These are phyloP conservation scores for Heliocidaris tuberculata DNA, from an alignment of 35 echinoderm and acorn worm genomes.

Conservation along the genomic window DNA sequence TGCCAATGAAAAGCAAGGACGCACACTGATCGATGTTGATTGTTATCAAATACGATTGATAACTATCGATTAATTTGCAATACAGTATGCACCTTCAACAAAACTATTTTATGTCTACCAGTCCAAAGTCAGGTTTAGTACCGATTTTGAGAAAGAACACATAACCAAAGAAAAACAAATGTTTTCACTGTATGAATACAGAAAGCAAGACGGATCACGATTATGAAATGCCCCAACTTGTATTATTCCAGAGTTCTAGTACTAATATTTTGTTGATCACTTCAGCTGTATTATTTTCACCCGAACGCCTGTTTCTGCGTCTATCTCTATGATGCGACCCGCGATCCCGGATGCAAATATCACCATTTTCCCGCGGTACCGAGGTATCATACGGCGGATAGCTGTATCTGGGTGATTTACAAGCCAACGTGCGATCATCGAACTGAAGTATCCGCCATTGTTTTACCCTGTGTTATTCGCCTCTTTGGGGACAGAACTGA, in stretches of 20 bases:
- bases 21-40: background rate
- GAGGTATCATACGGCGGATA: background rate
- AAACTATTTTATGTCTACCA: no score
- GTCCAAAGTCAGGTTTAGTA: no score
- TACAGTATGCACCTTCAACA: no score
- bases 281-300: no score
- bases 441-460: background rate
- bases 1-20: background rate
- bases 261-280: no score
- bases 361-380: background rate
- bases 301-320: background rate
- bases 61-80: conserved; percentile 18
- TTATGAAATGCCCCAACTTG: no score
- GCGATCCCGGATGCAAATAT: background rate
- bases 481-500: background rate
- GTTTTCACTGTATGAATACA: no score
- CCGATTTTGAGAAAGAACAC: no score
- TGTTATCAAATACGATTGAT: background rate
- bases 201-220: no score
- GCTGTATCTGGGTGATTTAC: background rate
- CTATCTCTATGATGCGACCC: background rate
- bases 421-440: background rate
- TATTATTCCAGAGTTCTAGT: no score
- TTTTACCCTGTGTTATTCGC: background rate
- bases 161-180: no score